phyloP scores from a whole-genome alignment of 2,113 vertebrate species.

The Nanorana parkeri region DNA sequence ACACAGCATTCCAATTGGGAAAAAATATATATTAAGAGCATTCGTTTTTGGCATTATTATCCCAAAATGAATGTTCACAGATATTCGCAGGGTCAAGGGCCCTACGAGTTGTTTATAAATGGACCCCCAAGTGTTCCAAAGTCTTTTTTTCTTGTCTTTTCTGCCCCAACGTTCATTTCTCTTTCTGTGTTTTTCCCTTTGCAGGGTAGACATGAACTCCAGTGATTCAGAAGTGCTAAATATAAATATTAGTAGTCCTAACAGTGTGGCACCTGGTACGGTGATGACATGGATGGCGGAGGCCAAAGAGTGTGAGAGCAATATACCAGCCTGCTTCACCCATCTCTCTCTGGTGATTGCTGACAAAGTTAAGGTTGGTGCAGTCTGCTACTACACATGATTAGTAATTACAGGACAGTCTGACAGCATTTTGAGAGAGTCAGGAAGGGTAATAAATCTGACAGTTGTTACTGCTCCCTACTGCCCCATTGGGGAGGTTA shows the following conservation, averaged over 20 bases:
- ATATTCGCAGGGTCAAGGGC: no score
- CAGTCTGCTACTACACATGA: neutral
- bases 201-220: conserved; percentile 2
- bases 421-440: no score
- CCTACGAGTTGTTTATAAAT: no score
- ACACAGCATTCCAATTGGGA: no score
- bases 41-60: no score
- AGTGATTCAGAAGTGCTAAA: conserved; percentile 66
- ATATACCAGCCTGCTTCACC: conserved; percentile 71
- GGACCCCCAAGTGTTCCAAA: neutral
- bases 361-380: conserved; percentile 52
- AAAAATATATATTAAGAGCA: no score
- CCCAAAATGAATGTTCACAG: no score
- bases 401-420: neutral
- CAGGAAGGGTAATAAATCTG: no score
- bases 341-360: conserved; percentile 75
- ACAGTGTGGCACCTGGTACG: conserved; percentile 62
- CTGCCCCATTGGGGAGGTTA: no score
- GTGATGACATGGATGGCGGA: conserved; percentile 73
- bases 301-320: conserved; percentile 62
- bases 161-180: neutral
- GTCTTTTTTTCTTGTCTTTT: neutral
- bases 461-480: no score
- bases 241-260: conserved; percentile 72
- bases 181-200: neutral